phyloP scores from a whole-genome alignment of 1,140 invertebrate species.

The Akabosia matsudoensis region DNA sequence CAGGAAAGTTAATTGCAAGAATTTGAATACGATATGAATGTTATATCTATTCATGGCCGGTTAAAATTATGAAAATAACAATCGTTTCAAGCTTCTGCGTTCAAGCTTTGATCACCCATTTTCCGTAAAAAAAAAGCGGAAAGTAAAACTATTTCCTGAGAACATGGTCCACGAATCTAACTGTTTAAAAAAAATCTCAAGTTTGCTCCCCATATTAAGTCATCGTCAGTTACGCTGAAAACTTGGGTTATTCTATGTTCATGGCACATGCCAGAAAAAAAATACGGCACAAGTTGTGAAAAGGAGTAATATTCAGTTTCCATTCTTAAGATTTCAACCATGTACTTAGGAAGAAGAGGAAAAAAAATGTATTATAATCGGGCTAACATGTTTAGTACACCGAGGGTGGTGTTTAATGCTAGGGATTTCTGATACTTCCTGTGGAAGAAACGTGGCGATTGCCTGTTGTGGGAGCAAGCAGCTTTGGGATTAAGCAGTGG shows the following conservation, averaged over 20 bases:
- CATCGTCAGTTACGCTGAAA: background rate
- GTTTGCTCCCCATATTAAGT: constrained; percentile 13
- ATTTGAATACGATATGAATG: no score
- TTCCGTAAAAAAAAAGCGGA: no score
- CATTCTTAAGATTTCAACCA: background rate
- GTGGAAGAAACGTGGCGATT: background rate
- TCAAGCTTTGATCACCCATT: no score
- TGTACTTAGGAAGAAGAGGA: background rate
- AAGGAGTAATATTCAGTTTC: background rate
- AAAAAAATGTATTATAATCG: background rate
- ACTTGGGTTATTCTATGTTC: background rate
- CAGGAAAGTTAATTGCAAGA: no score
- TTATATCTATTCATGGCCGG: no score
- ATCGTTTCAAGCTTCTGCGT: no score
- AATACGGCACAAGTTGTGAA: background rate
- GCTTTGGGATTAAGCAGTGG: background rate
- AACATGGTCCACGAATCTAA: no score
- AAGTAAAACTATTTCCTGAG: no score
- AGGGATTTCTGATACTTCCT: background rate
- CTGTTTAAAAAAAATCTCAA: no score
- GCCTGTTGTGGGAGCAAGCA: background rate
- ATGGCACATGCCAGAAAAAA: background rate
- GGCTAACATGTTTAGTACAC: background rate
- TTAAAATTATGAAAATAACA: no score
- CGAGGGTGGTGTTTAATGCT: no score